Base-by-base conservation (phyloP, 2,113 vertebrate species). In the Planiliza haematocheilus region DNA sequence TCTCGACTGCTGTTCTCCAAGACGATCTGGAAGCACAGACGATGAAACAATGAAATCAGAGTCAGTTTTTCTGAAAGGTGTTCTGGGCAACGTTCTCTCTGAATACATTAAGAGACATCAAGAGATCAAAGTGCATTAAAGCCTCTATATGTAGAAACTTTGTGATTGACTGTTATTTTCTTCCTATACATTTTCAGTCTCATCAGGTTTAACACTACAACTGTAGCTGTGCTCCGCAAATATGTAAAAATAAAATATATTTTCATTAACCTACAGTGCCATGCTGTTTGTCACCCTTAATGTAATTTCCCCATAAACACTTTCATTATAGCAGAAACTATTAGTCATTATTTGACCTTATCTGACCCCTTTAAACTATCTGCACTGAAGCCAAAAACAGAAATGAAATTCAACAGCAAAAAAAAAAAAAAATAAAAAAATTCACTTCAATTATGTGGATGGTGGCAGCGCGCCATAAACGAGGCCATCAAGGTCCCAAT, bases 1-100 rank as follows among this genome's bases (percentile, higher is more conserved):
- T 99, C 98, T 16, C 98, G 95, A 83, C 98, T 99, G 91, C 97
- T 99, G 93, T 99, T 99, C 91, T 99, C 98, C 58, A 99, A 92
- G 48, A 99, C 97, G n/a, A 99, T 97, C 97, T 99, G 84, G 51
- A 87, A 80, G 30, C 39, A 59, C 8, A 48, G 18, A 56, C 14
- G 59, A 18, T 36, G 10, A 59, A 41, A 42, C 24, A 8, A 61
- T 30, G 24, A 30, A 30, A 30, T 30, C 24, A 30, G 24, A 5
- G 38, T 8, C 14, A 38, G 10, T 7, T 18, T n/a, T 60, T 11
- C 41, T 61, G 24, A 30, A 30, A 30, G 24, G 24, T 30, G 24
- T n/a, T n/a, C n/a, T n/a, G n/a, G n/a, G n/a, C n/a, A n/a, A n/a
- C n/a, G n/a, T n/a, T n/a, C n/a, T n/a, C n/a, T n/a, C n/a, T n/a